These are phyloP conservation scores for Coccyzus lansbergi DNA, from an alignment of 2,797 vertebrate genomes.

Conservation along the genomic window DNA sequence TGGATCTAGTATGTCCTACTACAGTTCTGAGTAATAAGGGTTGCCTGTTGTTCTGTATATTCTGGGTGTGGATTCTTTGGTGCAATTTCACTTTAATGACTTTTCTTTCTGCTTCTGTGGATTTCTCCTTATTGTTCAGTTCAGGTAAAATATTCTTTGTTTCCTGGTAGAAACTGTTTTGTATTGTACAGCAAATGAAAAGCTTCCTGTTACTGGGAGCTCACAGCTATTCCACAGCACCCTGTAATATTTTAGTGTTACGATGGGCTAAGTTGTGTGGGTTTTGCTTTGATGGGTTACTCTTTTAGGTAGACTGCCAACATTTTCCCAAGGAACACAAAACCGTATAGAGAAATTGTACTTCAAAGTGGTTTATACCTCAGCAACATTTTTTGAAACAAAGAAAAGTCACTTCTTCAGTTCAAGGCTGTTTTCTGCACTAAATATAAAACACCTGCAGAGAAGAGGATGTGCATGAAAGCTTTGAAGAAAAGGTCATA, in stretches of 20 bases:
- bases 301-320: background rate
- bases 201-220: background rate
- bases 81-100: background rate
- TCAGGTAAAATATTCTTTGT: background rate
- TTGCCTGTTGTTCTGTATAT: background rate
- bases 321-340: background rate
- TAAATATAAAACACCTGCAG: constrained; percentile 7
- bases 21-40: background rate
- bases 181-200: background rate
- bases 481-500: constrained; percentile 52
- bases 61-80: background rate
- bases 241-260: background rate
- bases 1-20: background rate
- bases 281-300: background rate
- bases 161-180: background rate
- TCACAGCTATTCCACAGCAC: background rate
- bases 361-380: constrained; percentile 11
- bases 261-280: background rate
- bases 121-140: background rate
- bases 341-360: background rate
- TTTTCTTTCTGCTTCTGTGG: background rate
- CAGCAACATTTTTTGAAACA: constrained; percentile 12
- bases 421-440: constrained; percentile 16
- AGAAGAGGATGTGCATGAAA: background rate
- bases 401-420: constrained; percentile 32